Base-by-base conservation (phyloP, 2,113 vertebrate species). In the Carollia perspicillata region DNA sequence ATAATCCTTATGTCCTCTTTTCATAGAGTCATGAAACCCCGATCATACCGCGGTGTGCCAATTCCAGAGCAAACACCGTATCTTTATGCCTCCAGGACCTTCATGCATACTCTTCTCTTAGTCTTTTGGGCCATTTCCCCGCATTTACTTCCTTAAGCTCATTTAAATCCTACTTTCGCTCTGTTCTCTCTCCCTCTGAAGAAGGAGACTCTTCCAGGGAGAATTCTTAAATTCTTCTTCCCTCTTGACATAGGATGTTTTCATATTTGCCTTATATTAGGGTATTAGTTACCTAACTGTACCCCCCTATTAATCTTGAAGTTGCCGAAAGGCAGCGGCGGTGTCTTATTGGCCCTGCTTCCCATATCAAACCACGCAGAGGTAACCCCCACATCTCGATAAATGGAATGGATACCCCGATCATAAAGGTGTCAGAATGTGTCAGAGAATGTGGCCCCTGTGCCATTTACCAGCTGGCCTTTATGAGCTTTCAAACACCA, bases 401-500 rank as follows among this genome's bases (percentile, higher is more conserved):
- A 87, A 65, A 68, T 44, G 40, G 69, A 95, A 72, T 49, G 28
- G 69, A 71, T 49, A 91, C 11, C 26, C 75, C 69, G 55, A 93
- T 96, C 55, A 71, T 93, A 93, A 91, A 89, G 28, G 79, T 97
- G 69, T 95, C 80, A 95, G 60, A 5, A 84, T n/a, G 12, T 96
- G 35, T 84, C 87, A 89, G 26, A 37, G 22, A 87, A 95, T 12
- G 30, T 1, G 6, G 11, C 51, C 55, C 83, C 37, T 47, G 2
- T 97, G 72, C 94, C 83, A 95, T 97, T 96, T 95, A 74, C 40
- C 58, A 44, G n/a, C 6, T 86, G 68, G 63, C 37, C 35, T 84
- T 89, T 94, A 79, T 66, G 89, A 91, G 63, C 44, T 86, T 95
- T 94, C 58, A 86, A 93, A 60, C 37, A n/a, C 42, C 0, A 7